phyloP scores from a whole-genome alignment of 2,888 invertebrate genomes.

The Pristionchus japonicus region DNA sequence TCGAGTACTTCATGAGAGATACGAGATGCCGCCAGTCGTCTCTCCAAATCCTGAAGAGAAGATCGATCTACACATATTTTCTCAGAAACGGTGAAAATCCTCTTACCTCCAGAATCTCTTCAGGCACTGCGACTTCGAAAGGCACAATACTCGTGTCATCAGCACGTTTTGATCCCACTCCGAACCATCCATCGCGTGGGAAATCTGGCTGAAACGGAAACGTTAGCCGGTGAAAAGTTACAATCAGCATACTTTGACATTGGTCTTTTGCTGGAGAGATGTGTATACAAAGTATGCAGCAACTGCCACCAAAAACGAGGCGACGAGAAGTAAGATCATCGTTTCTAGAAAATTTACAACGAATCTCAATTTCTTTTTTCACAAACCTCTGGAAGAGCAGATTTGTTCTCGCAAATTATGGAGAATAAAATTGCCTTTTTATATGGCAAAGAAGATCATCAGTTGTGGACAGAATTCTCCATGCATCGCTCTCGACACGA shows the following conservation, averaged over 20 bases:
- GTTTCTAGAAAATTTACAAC: too few species aligned
- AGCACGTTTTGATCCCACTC: slow-evolving; percentile 55
- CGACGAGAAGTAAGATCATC: neutral
- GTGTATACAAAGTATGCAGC: neutral
- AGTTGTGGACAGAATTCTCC: too few species aligned
- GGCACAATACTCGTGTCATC: slow-evolving; percentile 63
- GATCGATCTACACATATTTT: neutral
- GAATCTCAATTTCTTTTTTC: too few species aligned
- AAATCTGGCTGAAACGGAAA: neutral
- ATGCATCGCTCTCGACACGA: too few species aligned
- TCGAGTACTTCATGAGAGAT: slow-evolving; percentile 70
- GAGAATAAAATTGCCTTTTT: too few species aligned
- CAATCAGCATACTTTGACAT: too few species aligned
- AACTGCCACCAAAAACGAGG: neutral
- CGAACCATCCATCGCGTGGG: slow-evolving; percentile 56
- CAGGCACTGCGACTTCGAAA: slow-evolving; percentile 64
- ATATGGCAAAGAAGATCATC: too few species aligned
- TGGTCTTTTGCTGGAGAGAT: neutral
- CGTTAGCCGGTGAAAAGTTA: too few species aligned
- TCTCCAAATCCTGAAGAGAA: slow-evolving; percentile 64
- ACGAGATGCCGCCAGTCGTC: slow-evolving; percentile 78
- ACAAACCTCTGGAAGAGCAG: too few species aligned
- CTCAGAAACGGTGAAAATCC: too few species aligned
- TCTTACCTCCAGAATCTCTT: slow-evolving; percentile 56
- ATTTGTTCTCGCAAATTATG: too few species aligned